A percentile compares a stretch with the other conserved stretches of the same genome.
Evolutionary conservation across 2,888 invertebrate species (phyloP).

Genomic region (Seira musarum): DNA sequence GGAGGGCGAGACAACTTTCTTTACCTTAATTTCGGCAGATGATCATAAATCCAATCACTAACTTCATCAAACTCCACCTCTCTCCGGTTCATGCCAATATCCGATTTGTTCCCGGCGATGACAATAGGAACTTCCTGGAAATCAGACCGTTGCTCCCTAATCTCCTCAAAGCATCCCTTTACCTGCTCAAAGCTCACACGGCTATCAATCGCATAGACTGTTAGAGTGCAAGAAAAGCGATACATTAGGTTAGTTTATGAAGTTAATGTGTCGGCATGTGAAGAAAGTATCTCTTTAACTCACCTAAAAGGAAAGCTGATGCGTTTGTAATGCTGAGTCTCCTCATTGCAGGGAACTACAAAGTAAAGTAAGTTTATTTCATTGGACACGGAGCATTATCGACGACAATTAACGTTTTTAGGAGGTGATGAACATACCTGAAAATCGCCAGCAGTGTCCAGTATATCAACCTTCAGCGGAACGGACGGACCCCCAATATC

Average conservation of each 20-base stretch:
- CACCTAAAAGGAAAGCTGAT: slow-evolving; percentile 82
- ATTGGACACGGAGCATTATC: slow-evolving; percentile 74
- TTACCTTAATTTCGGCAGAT: slow-evolving; percentile 81
- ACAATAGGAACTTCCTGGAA: slow-evolving; percentile 88
- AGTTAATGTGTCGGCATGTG: too few relatives aligned
- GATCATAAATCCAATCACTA: slow-evolving; percentile 86
- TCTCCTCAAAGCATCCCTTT: slow-evolving; percentile 85
- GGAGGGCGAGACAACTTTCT: slow-evolving; percentile 16
- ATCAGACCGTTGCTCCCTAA: slow-evolving; percentile 85
- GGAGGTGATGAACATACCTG: slow-evolving; percentile 89
- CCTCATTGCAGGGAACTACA: slow-evolving; percentile 78
- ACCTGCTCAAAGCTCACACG: slow-evolving; percentile 82
- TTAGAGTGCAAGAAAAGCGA: too few relatives aligned
- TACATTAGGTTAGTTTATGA: too few relatives aligned
- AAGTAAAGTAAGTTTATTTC: slow-evolving; percentile 79
- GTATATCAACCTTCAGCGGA: slow-evolving; percentile 71
- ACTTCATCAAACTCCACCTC: slow-evolving; percentile 86
- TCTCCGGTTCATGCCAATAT: slow-evolving; percentile 80
- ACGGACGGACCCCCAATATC: slow-evolving; percentile 48
- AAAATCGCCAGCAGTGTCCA: slow-evolving; percentile 82
- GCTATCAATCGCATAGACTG: slow-evolving; percentile 88
- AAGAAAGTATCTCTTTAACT: not conserved
- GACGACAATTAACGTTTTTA: slow-evolving; percentile 76
- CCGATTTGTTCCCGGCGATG: slow-evolving; percentile 89
- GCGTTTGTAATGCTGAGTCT: slow-evolving; percentile 84